Evolutionary conservation across 2,888 invertebrate genomes (phyloP), one percentile per base, ranked within the genome.

Genomic region (Dryococelus australis): DNA sequence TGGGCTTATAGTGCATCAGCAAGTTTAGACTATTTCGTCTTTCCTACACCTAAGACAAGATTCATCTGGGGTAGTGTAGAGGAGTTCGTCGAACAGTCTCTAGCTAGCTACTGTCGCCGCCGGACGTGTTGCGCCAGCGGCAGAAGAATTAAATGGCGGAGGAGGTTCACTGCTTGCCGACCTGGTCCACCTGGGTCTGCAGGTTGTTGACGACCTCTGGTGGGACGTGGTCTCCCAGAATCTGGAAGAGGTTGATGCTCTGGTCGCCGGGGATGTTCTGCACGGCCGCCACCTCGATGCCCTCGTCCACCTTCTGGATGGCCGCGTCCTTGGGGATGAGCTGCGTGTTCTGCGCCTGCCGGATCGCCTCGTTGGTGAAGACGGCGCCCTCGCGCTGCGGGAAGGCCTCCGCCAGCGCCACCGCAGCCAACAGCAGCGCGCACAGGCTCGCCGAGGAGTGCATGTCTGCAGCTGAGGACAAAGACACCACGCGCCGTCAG

Each of bases 171-270:
- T 89, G 88, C 85, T 91, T 91, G 90, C 97, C 97, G 90, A 97
- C 96, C 93, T 96, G 95, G 92, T 97, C 97, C 90, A 97, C 96
- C 93, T 97, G 97, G 87, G 95, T 93, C 92, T 97, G 97, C 89
- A 97, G 94, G 93, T 97, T 97, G 94, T 96, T 97, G 92, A 97
- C 96, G 79, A 97, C 97, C 93, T 97, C 97, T 84, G 96, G 95
- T 13, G 97, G 97, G 89, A 97, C 96, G 92, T 97, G 96, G 91
- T 96, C 97, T 13, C 97, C 97, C 87, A 97, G 94, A 91, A 97
- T 96, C 92, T 97, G 96, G 92, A 94, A 96, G n/a, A 97, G 94
- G 92, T 97, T 96, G 92, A 97, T 96, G 91, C 95, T 95, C 92
- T 97, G 97, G 93, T 97, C 95, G 89, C 96, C 97, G 91, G 97